Percentiles rank a stretch among this genome's conserved stretches.
phyloP scores from a whole-genome alignment of 2,888 invertebrate genomes.

The Pterostichus madidus region DNA sequence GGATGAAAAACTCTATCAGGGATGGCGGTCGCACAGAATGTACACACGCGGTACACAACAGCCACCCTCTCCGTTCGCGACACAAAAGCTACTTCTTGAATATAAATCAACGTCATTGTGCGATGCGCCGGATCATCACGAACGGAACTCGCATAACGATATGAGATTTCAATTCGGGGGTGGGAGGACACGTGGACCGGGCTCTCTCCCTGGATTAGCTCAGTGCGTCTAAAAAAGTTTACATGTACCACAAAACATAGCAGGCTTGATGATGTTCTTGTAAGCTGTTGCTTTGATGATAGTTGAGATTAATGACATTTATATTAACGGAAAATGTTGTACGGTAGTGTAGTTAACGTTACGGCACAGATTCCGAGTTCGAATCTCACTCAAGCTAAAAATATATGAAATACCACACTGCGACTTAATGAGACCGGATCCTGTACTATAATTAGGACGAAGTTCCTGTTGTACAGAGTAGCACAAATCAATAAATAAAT shows the following conservation, averaged over 20 bases:
- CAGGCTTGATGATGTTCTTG: too few relatives aligned
- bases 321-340: too few relatives aligned
- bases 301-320: too few relatives aligned
- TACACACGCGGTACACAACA: conserved; percentile 35
- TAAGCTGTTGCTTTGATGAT: conserved; percentile 13
- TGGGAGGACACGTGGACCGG: conserved; percentile 31
- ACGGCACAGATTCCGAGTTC: too few relatives aligned
- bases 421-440: too few relatives aligned
- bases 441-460: too few relatives aligned
- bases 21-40: conserved; percentile 57
- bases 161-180: conserved; percentile 64
- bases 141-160: conserved; percentile 66
- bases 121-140: conserved; percentile 71
- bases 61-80: conserved; percentile 66
- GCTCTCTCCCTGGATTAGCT: conserved; percentile 6
- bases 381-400: too few relatives aligned
- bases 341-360: too few relatives aligned
- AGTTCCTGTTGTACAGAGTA: too few relatives aligned
- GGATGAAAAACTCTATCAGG: conserved; percentile 60
- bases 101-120: conserved; percentile 73
- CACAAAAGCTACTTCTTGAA: conserved; percentile 71
- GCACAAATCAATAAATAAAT: too few relatives aligned
- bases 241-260: not conserved
- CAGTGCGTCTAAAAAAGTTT: conserved; percentile 40
- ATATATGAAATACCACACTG: too few relatives aligned